These are phyloP conservation scores for Adoxophyes honmai DNA, from an alignment of 1,140 invertebrate genomes.

Conservation along the genomic window DNA sequence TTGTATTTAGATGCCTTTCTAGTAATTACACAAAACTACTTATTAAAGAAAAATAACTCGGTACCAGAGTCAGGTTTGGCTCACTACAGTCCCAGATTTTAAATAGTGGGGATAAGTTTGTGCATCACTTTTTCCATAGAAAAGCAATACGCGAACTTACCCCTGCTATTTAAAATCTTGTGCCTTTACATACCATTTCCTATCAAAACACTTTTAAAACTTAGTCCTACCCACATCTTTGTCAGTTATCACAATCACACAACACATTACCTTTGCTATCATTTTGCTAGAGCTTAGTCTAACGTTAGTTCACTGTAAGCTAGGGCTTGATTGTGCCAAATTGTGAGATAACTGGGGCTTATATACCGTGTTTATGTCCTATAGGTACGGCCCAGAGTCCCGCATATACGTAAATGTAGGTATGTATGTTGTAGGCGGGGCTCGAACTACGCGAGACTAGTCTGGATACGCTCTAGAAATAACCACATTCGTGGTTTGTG, in stretches of 20 bases:
- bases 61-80: too few species aligned
- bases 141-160: too few species aligned
- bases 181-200: too few species aligned
- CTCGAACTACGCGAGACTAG: conserved; percentile 38
- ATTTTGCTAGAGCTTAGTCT: conserved; percentile 53
- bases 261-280: conserved; percentile 62
- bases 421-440: conserved; percentile 52
- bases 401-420: conserved; percentile 35
- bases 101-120: too few species aligned
- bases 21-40: too few species aligned
- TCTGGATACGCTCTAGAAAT: conserved; percentile 28
- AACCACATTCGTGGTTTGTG: conserved; percentile 5
- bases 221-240: conserved; percentile 6
- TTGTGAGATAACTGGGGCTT: conserved; percentile 58
- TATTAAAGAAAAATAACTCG: too few species aligned
- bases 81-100: too few species aligned
- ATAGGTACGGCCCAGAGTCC: conserved; percentile 55
- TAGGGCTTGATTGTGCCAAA: conserved; percentile 67
- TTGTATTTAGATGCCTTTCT: too few species aligned
- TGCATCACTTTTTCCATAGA: too few species aligned
- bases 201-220: not conserved
- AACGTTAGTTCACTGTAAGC: conserved; percentile 52
- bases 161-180: too few species aligned
- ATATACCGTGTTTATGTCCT: conserved; percentile 49
- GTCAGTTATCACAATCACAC: conserved; percentile 5